A percentile compares a stretch with the other conserved stretches of the same genome.
Conservation (phyloP, 2,113 vertebrate species). For the Ophiodon elongatus region DNA sequence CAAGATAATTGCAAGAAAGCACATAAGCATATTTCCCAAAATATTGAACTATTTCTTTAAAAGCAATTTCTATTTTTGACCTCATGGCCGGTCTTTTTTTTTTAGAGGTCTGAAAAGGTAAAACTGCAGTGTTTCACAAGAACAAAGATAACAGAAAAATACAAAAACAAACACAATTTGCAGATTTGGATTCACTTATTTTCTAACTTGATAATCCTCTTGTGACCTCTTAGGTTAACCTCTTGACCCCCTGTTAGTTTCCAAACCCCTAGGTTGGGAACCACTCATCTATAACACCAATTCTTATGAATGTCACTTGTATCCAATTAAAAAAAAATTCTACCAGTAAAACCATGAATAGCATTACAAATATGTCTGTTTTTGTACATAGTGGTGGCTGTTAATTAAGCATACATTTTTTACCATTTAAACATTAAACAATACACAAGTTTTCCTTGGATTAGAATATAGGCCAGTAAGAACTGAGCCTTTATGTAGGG, state of each 20-base stretch:
- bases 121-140: not conserved
- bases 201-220: not conserved
- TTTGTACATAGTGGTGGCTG: not conserved
- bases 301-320: not conserved
- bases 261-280: not conserved
- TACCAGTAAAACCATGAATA: not conserved
- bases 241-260: too few relatives aligned
- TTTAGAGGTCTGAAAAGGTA: not conserved
- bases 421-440: not conserved
- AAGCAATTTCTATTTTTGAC: not conserved
- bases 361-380: not conserved
- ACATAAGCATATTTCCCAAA: not conserved
- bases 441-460: conserved; percentile 8
- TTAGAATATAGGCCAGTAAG: conserved; percentile 18
- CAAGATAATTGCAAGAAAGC: not conserved
- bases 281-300: not conserved
- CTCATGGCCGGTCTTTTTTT: not conserved
- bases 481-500: conserved; percentile 28
- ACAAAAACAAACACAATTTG: not conserved
- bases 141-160: not conserved
- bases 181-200: not conserved
- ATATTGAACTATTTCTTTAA: not conserved
- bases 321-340: not conserved
- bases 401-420: not conserved
- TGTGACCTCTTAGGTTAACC: not conserved